Evolutionary conservation across 2,888 invertebrate species (phyloP), one percentile per base, ranked within the genome.

Genomic region (Tenthredo mesomela): DNA sequence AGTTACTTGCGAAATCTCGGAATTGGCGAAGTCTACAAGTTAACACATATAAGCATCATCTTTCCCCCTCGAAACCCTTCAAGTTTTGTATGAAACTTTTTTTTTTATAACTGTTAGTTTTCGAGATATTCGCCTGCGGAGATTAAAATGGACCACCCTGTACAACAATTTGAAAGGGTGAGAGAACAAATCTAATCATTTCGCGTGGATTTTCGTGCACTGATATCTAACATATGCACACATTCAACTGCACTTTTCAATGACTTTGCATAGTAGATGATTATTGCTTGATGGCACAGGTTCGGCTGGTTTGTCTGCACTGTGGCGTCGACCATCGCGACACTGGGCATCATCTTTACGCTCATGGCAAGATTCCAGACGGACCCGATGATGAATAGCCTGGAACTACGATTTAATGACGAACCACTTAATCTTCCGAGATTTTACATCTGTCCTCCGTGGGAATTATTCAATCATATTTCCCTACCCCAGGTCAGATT

Each of bases 311-410:
- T 97, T 90, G 94, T 96, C 88, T 96, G 97, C 89, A 96, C 96
- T 9, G 94, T 95, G 9, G 93, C 95, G 77, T 97, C 97, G 0
- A 95, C 96, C 0, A 95, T 96, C 0, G 95, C 97, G 0, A 96
- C 97, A 0, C 94, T 96, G 87, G 95, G 96, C 67, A 97, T 97
- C 86, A 97, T 97, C 82, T 95, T 96, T 73, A 96, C 96, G 89
- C 94, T 97, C 47, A 97, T 97, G 97, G 96, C 96, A 89, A 97
- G 97, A 92, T 97, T 97, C 92, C 97, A 97, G 94, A 97, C 96
- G 0, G 97, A 97, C 93, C 97, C 97, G 5, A 97, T 97, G 0
- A 96, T 97, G 84, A 97, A 97, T 47, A 93, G 92, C 70, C 94
- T 97, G 89, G 97, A 97, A 65, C 85, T 87, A n/a, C 70, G 78